Conservation (phyloP, 2,888 invertebrate genomes). For the Cerastoderma edule region DNA sequence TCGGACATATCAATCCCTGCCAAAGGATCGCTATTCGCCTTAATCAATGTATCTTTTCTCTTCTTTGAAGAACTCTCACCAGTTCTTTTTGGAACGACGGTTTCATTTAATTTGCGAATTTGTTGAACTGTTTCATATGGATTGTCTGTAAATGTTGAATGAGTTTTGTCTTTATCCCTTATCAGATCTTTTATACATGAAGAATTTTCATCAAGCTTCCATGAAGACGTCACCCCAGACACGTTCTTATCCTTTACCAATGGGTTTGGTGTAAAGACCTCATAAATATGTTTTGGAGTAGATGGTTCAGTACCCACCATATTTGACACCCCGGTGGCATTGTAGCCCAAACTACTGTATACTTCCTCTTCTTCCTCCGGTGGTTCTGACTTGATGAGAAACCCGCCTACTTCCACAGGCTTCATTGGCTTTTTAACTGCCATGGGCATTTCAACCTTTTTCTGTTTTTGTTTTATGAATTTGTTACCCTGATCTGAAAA, state of each 20-base stretch:
- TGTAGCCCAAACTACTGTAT: not conserved
- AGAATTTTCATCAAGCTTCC: slow-evolving; percentile 4
- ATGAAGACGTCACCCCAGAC: not conserved
- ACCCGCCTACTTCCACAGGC: not conserved
- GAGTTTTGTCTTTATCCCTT: slow-evolving; percentile 5
- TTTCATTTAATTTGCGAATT: not conserved
- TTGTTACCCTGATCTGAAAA: too few relatives aligned
- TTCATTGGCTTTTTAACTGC: too few relatives aligned
- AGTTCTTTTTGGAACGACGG: not conserved
- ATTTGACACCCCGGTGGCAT: not conserved
- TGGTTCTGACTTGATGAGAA: slow-evolving; percentile 15
- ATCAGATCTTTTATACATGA: not conserved
- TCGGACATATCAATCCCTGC: not conserved
- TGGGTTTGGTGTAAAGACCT: slow-evolving; percentile 11
- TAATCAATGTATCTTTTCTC: not conserved
- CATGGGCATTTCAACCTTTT: too few relatives aligned
- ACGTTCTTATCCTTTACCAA: not conserved
- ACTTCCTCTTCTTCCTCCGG: not conserved
- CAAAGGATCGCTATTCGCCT: not conserved
- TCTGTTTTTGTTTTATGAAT: too few relatives aligned
- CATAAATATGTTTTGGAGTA: not conserved
- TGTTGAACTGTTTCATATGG: slow-evolving; percentile 13
- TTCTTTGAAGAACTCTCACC: not conserved
- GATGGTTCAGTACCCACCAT: not conserved
- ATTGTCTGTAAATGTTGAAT: not conserved